These are phyloP conservation scores for Prunella fulvescens DNA, from an alignment of 2,113 vertebrate species.

Conservation along the genomic window DNA sequence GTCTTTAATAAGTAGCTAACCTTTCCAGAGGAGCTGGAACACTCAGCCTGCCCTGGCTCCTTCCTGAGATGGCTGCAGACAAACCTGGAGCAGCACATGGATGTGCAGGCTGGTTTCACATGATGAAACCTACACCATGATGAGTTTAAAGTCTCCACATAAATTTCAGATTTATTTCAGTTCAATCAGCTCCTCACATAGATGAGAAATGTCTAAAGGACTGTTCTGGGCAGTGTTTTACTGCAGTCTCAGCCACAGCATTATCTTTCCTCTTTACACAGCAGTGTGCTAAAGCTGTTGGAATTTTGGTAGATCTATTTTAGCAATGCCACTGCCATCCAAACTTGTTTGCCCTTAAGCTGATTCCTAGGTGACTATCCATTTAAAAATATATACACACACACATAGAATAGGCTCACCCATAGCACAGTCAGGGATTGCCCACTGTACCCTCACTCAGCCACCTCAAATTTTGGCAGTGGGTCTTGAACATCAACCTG, in stretches of 20 bases:
- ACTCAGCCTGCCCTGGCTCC: background rate
- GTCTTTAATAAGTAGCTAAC: background rate
- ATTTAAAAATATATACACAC: accelerated
- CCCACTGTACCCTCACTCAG: background rate
- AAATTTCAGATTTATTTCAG: background rate
- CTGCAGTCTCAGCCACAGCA: background rate
- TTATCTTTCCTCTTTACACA: accelerated
- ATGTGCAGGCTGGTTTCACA: background rate
- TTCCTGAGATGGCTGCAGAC: background rate
- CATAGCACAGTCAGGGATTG: background rate
- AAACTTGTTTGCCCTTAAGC: too few species aligned
- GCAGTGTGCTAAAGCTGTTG: accelerated
- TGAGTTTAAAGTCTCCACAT: background rate
- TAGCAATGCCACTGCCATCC: background rate
- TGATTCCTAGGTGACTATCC: background rate
- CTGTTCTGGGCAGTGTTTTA: background rate
- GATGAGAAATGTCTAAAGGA: background rate
- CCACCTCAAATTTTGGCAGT: background rate
- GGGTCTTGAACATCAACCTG: background rate
- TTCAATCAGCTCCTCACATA: background rate
- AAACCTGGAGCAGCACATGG: background rate
- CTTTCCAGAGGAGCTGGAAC: background rate
- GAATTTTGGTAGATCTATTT: background rate
- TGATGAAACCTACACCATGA: background rate
- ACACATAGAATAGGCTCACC: accelerated